A percentile compares a stretch with the other conserved stretches of the same genome.
phyloP scores from a whole-genome alignment of 2,797 vertebrate genomes.

The Amniataba percoides region DNA sequence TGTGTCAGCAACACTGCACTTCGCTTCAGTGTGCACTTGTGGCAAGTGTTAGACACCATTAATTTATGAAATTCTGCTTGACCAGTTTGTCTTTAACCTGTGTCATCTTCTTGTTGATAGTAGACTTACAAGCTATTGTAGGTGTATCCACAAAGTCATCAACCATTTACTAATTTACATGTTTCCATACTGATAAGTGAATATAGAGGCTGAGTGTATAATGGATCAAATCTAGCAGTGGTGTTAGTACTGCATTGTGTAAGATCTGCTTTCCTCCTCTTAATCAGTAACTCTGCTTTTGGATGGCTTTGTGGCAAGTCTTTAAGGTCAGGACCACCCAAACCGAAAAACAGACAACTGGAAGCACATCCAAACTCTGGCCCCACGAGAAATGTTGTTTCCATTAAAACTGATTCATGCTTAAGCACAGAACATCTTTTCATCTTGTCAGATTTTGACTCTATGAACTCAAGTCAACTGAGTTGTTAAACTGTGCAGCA shows the following conservation, averaged over 20 bases:
- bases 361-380: conserved; percentile 7
- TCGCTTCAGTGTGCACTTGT: conserved; percentile 23
- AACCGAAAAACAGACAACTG: conserved; percentile 25
- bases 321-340: conserved; percentile 10
- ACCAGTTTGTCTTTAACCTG: conserved; percentile 46
- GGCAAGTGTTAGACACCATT: conserved; percentile 42
- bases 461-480: background rate
- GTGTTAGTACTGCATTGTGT: conserved; percentile 11
- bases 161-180: conserved; percentile 11
- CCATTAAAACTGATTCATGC: background rate
- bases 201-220: conserved; percentile 21
- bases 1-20: conserved; percentile 33
- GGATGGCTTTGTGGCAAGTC: background rate
- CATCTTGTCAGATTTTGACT: background rate
- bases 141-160: conserved; percentile 33
- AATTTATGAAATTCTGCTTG: conserved; percentile 35
- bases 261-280: conserved; percentile 1
- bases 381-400: background rate
- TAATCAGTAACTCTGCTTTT: conserved; percentile 20
- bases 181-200: conserved; percentile 32
- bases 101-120: conserved; percentile 21
- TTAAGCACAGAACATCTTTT: background rate
- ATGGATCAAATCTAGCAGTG: conserved; percentile 15
- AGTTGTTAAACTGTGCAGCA: conserved; percentile 11
- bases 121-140: conserved; percentile 32